Evolutionary conservation across 1,140 invertebrate species (phyloP).

Genomic region (Drosophila saltans): DNA sequence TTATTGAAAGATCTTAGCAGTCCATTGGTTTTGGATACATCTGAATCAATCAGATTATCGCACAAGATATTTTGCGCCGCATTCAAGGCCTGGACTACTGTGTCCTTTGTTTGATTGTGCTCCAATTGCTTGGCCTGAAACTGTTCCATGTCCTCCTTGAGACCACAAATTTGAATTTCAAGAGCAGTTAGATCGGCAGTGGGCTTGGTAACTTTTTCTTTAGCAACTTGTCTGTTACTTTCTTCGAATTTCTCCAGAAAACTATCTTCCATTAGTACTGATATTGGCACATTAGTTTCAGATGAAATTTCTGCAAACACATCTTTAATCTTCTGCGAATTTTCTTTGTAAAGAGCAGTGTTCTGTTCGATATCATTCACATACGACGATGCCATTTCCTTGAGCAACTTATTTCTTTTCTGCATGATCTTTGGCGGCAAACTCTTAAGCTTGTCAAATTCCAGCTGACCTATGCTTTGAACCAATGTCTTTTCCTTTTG

Average conservation of each 20-base stretch:
- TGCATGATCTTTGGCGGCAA: slow-evolving; percentile 49
- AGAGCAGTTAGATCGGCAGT: slow-evolving; percentile 24
- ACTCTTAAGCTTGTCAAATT: slow-evolving; percentile 7
- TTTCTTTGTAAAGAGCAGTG: slow-evolving; percentile 18
- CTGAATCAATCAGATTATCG: neutral
- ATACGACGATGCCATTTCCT: slow-evolving; percentile 65
- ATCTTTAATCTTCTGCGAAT: slow-evolving; percentile 30
- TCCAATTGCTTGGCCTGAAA: slow-evolving; percentile 55
- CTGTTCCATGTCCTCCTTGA: slow-evolving; percentile 61
- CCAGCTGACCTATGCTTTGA: slow-evolving; percentile 2
- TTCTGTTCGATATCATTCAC: slow-evolving; percentile 45
- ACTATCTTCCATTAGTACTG: slow-evolving; percentile 34
- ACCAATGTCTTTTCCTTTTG: slow-evolving; percentile 60
- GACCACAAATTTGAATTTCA: slow-evolving; percentile 37
- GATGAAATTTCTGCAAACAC: slow-evolving; percentile 31
- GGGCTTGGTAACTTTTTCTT: slow-evolving; percentile 24
- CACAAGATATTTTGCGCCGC: slow-evolving; percentile 40
- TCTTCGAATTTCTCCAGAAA: slow-evolving; percentile 57
- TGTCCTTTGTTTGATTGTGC: slow-evolving; percentile 45
- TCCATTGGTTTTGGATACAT: slow-evolving; percentile 36
- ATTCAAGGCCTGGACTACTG: slow-evolving; percentile 37
- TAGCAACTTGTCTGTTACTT: slow-evolving; percentile 35
- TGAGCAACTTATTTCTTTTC: slow-evolving; percentile 50
- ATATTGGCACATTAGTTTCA: slow-evolving; percentile 31
- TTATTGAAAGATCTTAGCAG: slow-evolving; percentile 59